Evolutionary conservation across 2,113 vertebrate species (phyloP), one percentile per base, ranked within the genome.

Genomic region (Glaucidium brasilianum): DNA sequence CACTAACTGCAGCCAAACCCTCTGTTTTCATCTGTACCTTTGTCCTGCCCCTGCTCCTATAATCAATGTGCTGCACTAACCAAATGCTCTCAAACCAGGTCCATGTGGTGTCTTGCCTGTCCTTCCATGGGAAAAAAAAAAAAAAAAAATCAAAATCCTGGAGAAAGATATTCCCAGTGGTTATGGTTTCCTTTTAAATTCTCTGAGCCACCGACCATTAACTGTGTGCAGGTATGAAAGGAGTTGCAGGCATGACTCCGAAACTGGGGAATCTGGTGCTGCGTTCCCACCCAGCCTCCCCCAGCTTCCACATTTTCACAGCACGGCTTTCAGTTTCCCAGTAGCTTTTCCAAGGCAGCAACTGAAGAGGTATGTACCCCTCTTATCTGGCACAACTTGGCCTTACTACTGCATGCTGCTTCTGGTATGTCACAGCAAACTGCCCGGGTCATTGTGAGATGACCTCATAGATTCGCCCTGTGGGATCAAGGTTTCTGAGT

Each of bases 241-340:
- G 8, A 63, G 35, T 3, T 50, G 74, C 25, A 80, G 76, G 15
- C 4, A 3, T 7, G 16, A 16, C 11, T 50, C 37, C n/a, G 45
- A 39, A 73, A 73, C 4, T 14, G 2, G 53, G 20, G 35, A 37
- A 11, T 34, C 5, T 20, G 34, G 37, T 47, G 47, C 17, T 32
- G 22, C 4, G 3, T 27, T 87, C 75, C 67, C 52, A 35, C 12
- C 27, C 60, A 53, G 21, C 21, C 56, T 15, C 41, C 11, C 20
- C 37, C 53, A 56, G 10, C 15, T 88, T 16, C 81, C 53, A 30
- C 1, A 0, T 14, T 58, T 81, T 67, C 41, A 37, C 21, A 50
- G 11, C 9, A 4, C 0, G 0, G 25, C 6, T 30, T 80, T 81
- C 12, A 5, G 35, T 16, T 72, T 25, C 59, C 45, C 1, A 0